Conservation (phyloP, 1,140 invertebrate genomes). For the Philaenus spumarius region DNA sequence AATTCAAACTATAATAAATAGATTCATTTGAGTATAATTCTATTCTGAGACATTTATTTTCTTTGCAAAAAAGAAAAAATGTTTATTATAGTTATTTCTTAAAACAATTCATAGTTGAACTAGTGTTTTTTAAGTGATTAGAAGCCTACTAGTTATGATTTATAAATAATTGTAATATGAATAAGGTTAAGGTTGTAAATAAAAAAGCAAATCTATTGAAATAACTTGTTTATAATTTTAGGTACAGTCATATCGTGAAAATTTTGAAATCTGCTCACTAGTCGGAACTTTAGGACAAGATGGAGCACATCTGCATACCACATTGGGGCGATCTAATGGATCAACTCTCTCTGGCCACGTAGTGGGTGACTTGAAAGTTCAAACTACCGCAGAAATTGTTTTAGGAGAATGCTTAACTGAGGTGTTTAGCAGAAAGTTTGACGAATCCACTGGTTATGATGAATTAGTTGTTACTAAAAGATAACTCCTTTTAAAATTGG, state of each 20-base stretch:
- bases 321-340: constrained; percentile 38
- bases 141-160: background rate
- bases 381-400: constrained; percentile 43
- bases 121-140: background rate
- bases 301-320: constrained; percentile 41
- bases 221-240: constrained; percentile 9
- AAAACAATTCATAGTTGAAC: background rate
- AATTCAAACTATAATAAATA: no score
- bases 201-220: no score
- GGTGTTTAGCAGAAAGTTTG: constrained; percentile 34
- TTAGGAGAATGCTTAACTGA: constrained; percentile 36
- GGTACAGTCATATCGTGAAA: constrained; percentile 34
- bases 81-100: background rate
- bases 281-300: constrained; percentile 39
- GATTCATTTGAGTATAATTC: no score
- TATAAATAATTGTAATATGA: background rate
- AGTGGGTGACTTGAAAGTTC: constrained; percentile 40
- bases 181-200: no score
- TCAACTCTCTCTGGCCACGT: constrained; percentile 43
- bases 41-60: no score
- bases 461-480: constrained; percentile 35
- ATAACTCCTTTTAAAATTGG: no score
- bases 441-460: constrained; percentile 36
- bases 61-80: no score
- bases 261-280: constrained; percentile 42